A percentile compares a stretch with the other conserved stretches of the same genome.
phyloP scores from a whole-genome alignment of 2,797 vertebrate species.

The Muraenolepis orangiensis region DNA sequence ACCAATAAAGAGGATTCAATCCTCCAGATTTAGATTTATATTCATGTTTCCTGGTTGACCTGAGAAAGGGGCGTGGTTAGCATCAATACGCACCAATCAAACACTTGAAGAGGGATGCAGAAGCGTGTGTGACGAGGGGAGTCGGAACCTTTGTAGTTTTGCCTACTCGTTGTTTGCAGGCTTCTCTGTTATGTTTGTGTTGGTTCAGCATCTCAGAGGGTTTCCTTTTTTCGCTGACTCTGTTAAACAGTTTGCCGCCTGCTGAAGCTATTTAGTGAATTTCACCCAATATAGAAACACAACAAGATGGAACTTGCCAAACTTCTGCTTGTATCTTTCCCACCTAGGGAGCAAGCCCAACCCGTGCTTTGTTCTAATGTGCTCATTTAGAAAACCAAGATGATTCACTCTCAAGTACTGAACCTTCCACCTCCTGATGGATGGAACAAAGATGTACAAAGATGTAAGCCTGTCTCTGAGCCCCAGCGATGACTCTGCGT shows the following conservation, averaged over 20 bases:
- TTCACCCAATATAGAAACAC: not conserved
- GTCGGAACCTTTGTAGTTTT: not conserved
- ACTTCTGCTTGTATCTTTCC: not conserved
- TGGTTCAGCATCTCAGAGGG: not conserved
- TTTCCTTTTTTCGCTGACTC: too few species aligned
- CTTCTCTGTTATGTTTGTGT: not conserved
- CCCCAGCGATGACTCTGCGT: too few species aligned
- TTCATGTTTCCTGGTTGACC: too few species aligned
- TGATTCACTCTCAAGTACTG: not conserved
- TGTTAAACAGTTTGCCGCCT: too few species aligned
- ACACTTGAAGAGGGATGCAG: not conserved
- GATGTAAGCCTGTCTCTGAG: too few species aligned
- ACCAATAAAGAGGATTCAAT: too few species aligned
- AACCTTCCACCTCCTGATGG: too few species aligned
- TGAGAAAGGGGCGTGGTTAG: not conserved
- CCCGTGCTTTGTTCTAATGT: not conserved
- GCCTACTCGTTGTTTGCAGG: not conserved
- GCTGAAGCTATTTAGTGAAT: not conserved
- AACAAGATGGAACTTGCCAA: not conserved
- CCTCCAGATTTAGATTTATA: too few species aligned
- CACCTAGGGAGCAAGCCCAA: not conserved
- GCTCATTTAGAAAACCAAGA: not conserved
- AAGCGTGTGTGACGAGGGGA: too few species aligned
- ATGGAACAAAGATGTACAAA: too few species aligned
- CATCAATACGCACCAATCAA: not conserved